Base-by-base conservation (phyloP, 2,113 vertebrate species). In the Oryzias javanicus region DNA sequence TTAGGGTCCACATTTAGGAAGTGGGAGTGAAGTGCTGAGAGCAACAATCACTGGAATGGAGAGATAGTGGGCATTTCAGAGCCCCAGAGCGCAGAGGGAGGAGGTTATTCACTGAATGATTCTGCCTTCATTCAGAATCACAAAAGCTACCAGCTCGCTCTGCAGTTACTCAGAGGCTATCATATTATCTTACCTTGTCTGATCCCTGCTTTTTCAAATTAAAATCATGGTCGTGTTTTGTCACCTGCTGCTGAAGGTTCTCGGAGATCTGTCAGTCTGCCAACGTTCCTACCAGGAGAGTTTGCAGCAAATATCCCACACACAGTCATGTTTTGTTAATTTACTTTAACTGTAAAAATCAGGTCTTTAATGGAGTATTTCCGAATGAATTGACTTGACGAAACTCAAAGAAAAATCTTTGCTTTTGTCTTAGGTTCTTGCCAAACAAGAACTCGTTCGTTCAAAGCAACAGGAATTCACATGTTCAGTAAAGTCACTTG, bases 1-100 rank as follows among this genome's bases (percentile, higher is more conserved):
- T 85, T 84, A 83, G 73, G 57, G 72, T 54, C 72, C 52, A 47
- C 50, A 59, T 78, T 86, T 79, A 79, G 77, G 70, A 67, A 79
- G 64, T 45, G 6, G 40, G 17, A 25, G 67, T 22, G 14, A 63
- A 65, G 45, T 66, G 49, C 64, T 58, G 72, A 74, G 75, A 67
- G 70, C 71, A 80, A 67, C 29, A 53, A 74, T 48, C 55, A 52
- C 49, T 64, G 71, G 60, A 74, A 69, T 22, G 52, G 63, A 82
- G 74, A 76, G 68, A 76, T 68, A 70, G 78, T 67, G 76, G 78
- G 78, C 72, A 70, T 82, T 81, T 83, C 74, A 74, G 19, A 47
- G 51, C 78, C 54, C 70, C 60, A 66, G 60, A 62, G 64, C 65
- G 50, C 20, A 4, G 40, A 72, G 65, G 27, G 46, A 65, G 66